These are phyloP conservation scores for Patiria pectinifera DNA, from an alignment of 53 echinoderm and acorn worm species.

Conservation along the genomic window DNA sequence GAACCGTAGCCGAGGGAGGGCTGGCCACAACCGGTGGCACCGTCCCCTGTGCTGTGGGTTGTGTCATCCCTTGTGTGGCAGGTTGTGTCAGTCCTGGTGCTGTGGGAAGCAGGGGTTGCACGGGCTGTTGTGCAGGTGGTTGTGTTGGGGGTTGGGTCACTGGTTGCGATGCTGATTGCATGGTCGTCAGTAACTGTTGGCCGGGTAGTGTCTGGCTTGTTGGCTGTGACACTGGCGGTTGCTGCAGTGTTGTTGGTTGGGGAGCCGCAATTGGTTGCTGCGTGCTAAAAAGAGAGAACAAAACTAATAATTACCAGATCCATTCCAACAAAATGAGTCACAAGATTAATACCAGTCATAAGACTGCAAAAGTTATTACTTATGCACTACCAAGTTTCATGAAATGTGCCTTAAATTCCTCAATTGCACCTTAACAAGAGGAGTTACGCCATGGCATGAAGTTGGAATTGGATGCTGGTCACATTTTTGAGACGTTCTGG, in stretches of 20 bases:
- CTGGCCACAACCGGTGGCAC: neutral
- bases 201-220: neutral
- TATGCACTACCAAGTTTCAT: no score
- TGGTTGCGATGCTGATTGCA: neutral
- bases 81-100: neutral
- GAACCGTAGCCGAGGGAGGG: slow-evolving; percentile 72
- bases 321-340: no score
- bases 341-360: no score
- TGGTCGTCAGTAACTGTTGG: neutral
- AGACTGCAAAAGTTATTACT: no score
- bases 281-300: neutral
- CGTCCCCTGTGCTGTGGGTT: slow-evolving; percentile 29
- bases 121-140: neutral
- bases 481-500: no score
- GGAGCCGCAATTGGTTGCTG: slow-evolving; percentile 21
- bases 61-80: slow-evolving; percentile 33
- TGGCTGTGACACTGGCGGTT: neutral
- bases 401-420: no score
- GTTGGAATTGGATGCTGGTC: no score
- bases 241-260: slow-evolving; percentile 28
- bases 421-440: no score
- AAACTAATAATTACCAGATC: no score
- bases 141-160: slow-evolving; percentile 3
- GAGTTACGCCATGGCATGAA: no score
- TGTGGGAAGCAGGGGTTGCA: neutral